Base-by-base conservation (phyloP, 2,888 invertebrate genomes). In the Pterobdella sp. region DNA sequence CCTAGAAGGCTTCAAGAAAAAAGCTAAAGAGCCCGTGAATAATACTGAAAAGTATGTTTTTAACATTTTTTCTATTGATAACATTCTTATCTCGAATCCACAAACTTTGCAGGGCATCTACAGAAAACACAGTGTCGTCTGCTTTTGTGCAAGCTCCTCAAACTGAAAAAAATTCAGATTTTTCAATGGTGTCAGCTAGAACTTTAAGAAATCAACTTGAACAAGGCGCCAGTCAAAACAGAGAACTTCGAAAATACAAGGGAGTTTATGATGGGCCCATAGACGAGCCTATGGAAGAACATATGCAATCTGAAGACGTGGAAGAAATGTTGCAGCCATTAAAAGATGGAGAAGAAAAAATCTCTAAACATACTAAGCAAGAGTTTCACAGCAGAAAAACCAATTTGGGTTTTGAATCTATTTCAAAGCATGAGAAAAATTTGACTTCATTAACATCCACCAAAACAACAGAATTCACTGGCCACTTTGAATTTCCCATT, bases 401-500 rank as follows among this genome's bases (percentile, higher is more conserved):
- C 14, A 74, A 64, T n/a, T 52, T 29, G n/a, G 78, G 76, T 3
- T 74, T 77, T 18, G 78, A 77, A 64, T 72, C 76, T 0, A 68
- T 76, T 4, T 69, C 75, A 26, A 71, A 75, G 1, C 75, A 78
- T 37, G 76, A 77, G 67, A 76, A 76, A n/a, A 76, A 75, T 32
- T 64, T 78, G 56, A 56, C 73, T 3, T 73, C 75, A 35, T 31
- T 73, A 2, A 49, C 73, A 0, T 67, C 74, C 37, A 77, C 75
- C 0, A 67, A 68, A 10, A 49, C 68, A 22, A 72, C 72, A 2
- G 73, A 49, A 29, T 76, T 72, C 18, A 67, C 76, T 0, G 78
- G 78, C 52, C 75, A 76, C 1, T 67, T 78, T 1, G 64, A 70
- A 26, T 69, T 77, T 32, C 78, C 78, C 36, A 81, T 93, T 31